phyloP scores from a whole-genome alignment of 2,888 invertebrate genomes.

The Carcina quercana region DNA sequence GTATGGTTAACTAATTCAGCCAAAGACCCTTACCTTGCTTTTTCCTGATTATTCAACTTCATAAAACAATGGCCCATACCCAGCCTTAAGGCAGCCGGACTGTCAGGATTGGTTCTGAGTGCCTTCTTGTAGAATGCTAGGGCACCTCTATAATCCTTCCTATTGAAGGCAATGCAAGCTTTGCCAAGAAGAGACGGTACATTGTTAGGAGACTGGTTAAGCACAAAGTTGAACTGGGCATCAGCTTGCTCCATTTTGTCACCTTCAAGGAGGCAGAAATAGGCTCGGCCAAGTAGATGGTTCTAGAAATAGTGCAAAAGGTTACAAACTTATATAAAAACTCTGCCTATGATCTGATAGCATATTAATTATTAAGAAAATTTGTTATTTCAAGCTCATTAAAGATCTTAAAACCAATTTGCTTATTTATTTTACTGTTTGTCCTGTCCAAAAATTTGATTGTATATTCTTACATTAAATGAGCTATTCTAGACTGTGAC shows the following conservation, averaged over 20 bases:
- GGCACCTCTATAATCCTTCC: constrained; percentile 96
- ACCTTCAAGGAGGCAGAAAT: constrained; percentile 97
- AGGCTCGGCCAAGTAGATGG: constrained; percentile 97
- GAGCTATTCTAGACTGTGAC: no score
- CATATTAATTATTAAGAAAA: no score
- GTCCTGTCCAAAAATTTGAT: no score
- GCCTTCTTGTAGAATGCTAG: constrained; percentile 99
- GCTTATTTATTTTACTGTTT: no score
- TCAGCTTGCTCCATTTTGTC: constrained; percentile 99
- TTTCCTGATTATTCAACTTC: constrained; percentile 95
- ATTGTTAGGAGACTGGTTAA: constrained; percentile 95
- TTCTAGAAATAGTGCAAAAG: constrained; percentile 72
- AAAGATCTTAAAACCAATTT: no score
- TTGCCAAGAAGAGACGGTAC: constrained; percentile 98
- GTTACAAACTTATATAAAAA: neutral
- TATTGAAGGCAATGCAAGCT: constrained; percentile 99
- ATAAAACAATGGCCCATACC: constrained; percentile 99
- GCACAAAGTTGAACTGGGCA: constrained; percentile 99
- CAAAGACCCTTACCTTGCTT: constrained; percentile 80
- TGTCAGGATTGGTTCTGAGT: constrained; percentile 94
- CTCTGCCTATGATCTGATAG: no score
- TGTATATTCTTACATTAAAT: no score
- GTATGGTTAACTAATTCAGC: no score
- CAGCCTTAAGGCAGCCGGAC: constrained; percentile 96
- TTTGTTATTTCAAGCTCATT: no score